phyloP scores from a whole-genome alignment of 2,888 invertebrate genomes.

The Pristionchus japonicus region DNA sequence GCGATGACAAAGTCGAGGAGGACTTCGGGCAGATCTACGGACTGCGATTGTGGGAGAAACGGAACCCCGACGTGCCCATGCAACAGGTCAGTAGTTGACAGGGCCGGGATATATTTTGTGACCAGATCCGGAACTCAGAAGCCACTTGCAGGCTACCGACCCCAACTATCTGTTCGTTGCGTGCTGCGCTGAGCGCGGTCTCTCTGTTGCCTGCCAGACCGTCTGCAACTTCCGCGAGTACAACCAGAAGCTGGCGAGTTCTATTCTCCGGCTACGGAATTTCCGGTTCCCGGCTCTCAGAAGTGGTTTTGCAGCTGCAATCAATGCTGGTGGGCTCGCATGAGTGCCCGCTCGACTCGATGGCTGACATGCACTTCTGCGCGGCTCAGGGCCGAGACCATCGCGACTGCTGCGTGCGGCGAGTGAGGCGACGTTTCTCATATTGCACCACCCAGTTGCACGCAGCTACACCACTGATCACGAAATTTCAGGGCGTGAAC shows the following conservation, averaged over 20 bases:
- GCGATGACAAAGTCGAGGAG: neutral
- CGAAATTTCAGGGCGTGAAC: constrained; percentile 21
- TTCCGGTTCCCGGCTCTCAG: neutral
- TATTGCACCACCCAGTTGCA: neutral
- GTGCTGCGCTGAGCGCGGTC: constrained; percentile 22
- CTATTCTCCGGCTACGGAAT: neutral
- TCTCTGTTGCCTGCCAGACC: neutral
- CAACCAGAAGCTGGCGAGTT: neutral
- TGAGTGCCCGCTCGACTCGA: constrained; percentile 27
- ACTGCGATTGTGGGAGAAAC: constrained; percentile 11
- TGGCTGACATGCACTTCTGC: constrained; percentile 44
- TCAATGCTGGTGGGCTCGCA: constrained; percentile 3
- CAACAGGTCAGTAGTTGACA: neutral
- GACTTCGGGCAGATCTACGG: constrained; percentile 36
- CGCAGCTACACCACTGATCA: neutral
- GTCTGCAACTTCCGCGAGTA: constrained; percentile 9
- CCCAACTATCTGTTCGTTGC: constrained; percentile 27
- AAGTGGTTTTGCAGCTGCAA: neutral
- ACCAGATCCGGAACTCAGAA: neutral
- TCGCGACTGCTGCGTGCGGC: neutral
- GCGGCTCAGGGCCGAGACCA: constrained; percentile 44
- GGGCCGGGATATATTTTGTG: no score
- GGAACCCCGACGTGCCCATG: neutral
- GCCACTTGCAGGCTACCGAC: neutral
- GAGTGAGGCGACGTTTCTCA: neutral